Evolutionary conservation across 2,888 invertebrate genomes (phyloP), one percentile per base, ranked within the genome.

Genomic region (Myopa testacea): DNA sequence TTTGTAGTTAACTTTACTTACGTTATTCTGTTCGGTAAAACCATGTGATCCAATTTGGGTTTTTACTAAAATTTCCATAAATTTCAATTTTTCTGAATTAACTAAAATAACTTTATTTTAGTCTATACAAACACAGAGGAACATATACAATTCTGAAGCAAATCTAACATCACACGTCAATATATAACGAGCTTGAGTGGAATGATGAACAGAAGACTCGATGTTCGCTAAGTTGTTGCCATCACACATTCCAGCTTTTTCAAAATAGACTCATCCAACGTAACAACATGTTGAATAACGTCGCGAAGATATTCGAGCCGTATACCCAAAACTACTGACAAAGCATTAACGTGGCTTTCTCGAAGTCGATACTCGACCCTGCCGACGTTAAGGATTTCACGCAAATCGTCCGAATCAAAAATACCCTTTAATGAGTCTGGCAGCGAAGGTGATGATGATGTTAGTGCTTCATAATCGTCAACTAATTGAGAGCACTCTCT

Each of bases 401-500:
- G 81, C 37, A 87, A 79, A 19, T 83, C 81, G 63, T 81, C 82
- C 4, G 83, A 83, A 12, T 85, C 84, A 68, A 87, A 87, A n/a
- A 85, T 73, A 19, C 83, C 83, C 40, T 82, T 82, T 4, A 87
- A 80, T 0, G 87, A 87, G 37, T 87, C 87, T 10, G 84, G 83
- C 4, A 87, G 45, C 0, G 87, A 87, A 4, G 84, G 83, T 10
- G 85, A 81, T 38, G 81, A 79, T 3, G 81, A 78, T 26, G 84
- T 82, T 0, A 68, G 45, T 52, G 10, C 4, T 79, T 78, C 4
- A 75, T 73, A 14, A 16, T 65, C 65, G 10, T 14, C 38, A 5
- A 16, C 14, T n/a, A 55, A 4, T 12, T 10, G 0, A 12, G 65
- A 65, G 34, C 14, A 65, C 38, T 12, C 12, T 3, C 16, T n/a